Percentiles rank a stretch among this genome's conserved stretches.
phyloP scores from a whole-genome alignment of 2,113 vertebrate species.

The Spheniscus mendiculus region DNA sequence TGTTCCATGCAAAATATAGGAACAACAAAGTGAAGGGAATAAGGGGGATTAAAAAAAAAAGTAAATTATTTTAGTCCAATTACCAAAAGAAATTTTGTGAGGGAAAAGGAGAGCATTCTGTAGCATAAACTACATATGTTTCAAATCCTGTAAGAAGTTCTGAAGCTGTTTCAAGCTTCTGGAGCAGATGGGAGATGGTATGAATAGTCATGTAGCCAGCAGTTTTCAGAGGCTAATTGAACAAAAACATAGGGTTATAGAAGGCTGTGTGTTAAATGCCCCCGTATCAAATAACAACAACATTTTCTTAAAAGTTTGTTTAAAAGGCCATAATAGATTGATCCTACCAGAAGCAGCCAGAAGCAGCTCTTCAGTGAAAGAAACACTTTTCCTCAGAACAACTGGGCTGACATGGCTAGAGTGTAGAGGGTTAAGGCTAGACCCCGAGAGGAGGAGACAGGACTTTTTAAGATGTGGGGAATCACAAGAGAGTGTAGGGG shows the following conservation, averaged over 20 bases:
- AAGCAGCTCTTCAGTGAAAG: conserved; percentile 97
- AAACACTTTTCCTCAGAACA: conserved; percentile 96
- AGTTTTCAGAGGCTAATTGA: conserved; percentile 54
- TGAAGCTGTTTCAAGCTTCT: conserved; percentile 21
- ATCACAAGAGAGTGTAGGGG: conserved; percentile 86
- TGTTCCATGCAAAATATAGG: conserved; percentile 17
- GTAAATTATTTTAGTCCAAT: neutral
- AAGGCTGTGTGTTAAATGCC: conserved; percentile 43
- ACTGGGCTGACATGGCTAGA: conserved; percentile 85
- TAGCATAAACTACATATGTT: neutral
- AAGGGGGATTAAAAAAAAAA: neutral
- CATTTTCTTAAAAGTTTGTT: conserved; percentile 19
- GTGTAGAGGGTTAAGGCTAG: conserved; percentile 83
- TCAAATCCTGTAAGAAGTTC: neutral
- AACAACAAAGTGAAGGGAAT: neutral
- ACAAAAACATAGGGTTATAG: neutral
- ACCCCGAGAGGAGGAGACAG: conserved; percentile 78
- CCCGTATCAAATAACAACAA: neutral
- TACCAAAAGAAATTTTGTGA: neutral
- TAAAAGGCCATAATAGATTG: conserved; percentile 75
- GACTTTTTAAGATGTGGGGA: conserved; percentile 84
- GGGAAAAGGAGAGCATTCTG: neutral
- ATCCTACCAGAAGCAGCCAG: conserved; percentile 95
- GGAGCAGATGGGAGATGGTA: neutral
- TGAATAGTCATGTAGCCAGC: conserved; percentile 59